These are phyloP conservation scores for Stomorhina lunata DNA, from an alignment of 2,888 invertebrate species.

Conservation along the genomic window DNA sequence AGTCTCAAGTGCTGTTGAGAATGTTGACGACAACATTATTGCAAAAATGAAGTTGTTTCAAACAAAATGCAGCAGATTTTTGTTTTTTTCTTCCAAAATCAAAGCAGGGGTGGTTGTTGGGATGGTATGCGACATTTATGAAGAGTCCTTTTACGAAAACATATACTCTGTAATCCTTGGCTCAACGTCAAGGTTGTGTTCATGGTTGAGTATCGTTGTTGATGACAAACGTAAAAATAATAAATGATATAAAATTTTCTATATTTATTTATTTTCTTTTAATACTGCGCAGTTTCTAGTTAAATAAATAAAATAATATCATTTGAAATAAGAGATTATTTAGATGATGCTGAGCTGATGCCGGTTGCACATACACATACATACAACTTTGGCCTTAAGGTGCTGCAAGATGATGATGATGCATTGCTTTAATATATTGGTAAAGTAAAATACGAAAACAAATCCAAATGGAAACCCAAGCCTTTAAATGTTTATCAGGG, in stretches of 20 bases:
- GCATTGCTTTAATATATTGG: slow-evolving; percentile 35
- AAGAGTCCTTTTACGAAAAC: slow-evolving; percentile 45
- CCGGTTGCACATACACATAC: background rate
- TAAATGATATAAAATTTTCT: no score
- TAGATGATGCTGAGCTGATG: slow-evolving; percentile 11
- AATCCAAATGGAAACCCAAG: slow-evolving; percentile 37
- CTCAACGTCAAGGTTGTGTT: slow-evolving; percentile 62
- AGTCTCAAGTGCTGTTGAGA: slow-evolving; percentile 60
- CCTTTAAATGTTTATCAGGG: slow-evolving; percentile 59
- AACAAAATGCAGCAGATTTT: no score
- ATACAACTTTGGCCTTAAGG: slow-evolving; percentile 1
- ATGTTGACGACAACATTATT: slow-evolving; percentile 23
- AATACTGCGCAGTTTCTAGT: slow-evolving; percentile 54
- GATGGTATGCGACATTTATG: slow-evolving; percentile 28
- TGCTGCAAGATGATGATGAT: slow-evolving; percentile 9
- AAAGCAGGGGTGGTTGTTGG: slow-evolving; percentile 21
- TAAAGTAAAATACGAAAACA: background rate
- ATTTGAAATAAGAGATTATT: slow-evolving; percentile 42
- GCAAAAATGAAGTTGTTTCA: background rate
- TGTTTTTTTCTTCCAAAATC: no score
- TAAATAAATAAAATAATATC: slow-evolving; percentile 43
- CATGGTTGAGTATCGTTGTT: background rate
- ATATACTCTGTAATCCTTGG: slow-evolving; percentile 37
- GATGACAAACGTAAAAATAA: slow-evolving; percentile 34
- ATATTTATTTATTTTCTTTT: slow-evolving; percentile 49